A percentile compares a stretch with the other conserved stretches of the same genome.
phyloP scores from a whole-genome alignment of 2,113 vertebrate genomes.

The Herpetotheres cachinnans region DNA sequence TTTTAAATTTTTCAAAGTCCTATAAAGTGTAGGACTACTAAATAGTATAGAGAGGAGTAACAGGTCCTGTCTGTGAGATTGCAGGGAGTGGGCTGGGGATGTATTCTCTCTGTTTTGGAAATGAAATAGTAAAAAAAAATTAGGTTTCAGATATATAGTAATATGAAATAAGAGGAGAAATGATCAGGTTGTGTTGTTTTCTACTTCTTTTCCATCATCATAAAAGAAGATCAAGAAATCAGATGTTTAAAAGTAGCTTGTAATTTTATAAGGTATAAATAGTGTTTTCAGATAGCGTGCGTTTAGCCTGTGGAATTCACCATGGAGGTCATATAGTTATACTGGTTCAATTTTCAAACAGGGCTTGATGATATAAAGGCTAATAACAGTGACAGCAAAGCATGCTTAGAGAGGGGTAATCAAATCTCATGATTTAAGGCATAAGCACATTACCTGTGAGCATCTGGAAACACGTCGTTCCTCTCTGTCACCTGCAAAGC shows the following conservation, averaged over 20 bases:
- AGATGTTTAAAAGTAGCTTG: not conserved
- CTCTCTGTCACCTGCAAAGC: slow-evolving; percentile 18
- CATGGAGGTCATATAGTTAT: not conserved
- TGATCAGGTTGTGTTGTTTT: not conserved
- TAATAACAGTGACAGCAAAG: slow-evolving; percentile 21
- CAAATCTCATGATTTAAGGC: slow-evolving; percentile 32
- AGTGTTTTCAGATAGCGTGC: not conserved
- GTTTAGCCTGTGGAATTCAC: not conserved
- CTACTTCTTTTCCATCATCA: not conserved
- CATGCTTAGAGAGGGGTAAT: not conserved
- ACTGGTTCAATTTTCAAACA: slow-evolving; percentile 21
- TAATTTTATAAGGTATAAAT: not conserved
- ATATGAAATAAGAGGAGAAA: not conserved
- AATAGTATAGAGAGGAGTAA: not conserved
- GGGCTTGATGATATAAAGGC: not conserved
- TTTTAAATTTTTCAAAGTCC: not conserved
- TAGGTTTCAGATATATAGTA: not conserved
- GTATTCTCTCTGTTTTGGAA: not conserved
- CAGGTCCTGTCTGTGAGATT: not conserved
- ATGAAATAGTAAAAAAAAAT: not conserved
- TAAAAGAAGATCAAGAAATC: not conserved
- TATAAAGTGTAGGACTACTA: not conserved
- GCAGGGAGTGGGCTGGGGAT: not conserved
- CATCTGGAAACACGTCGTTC: not conserved
- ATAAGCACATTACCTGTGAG: not conserved